A percentile compares a stretch with the other conserved stretches of the same genome.
These are phyloP conservation scores for Pyrrhosoma nymphula DNA, from an alignment of 2,888 invertebrate species.

Conservation along the genomic window DNA sequence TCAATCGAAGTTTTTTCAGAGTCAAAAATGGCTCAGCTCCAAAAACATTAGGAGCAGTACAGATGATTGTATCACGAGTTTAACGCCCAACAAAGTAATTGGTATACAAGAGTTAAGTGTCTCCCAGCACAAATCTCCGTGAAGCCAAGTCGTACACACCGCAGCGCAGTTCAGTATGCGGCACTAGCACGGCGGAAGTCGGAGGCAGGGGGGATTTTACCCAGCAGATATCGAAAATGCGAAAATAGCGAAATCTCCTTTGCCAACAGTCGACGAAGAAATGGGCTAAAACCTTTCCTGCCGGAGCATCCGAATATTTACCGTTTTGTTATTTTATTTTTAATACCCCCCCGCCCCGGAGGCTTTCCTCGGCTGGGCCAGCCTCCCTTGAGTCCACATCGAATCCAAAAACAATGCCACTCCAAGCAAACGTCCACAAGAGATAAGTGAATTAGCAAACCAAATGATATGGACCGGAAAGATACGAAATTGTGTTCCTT, in stretches of 20 bases:
- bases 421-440: slow-evolving; percentile 56
- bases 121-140: no score
- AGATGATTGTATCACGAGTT: no score
- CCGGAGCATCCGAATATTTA: slow-evolving; percentile 26
- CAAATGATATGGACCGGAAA: slow-evolving; percentile 64
- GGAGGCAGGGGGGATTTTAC: background rate
- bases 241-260: background rate
- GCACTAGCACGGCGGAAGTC: background rate
- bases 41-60: no score
- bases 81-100: no score
- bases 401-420: slow-evolving; percentile 61
- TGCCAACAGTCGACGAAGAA: background rate
- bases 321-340: slow-evolving; percentile 31
- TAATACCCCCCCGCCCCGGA: background rate
- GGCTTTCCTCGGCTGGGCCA: slow-evolving; percentile 31
- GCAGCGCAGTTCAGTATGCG: no score
- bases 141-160: no score
- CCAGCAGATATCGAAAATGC: background rate
- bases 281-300: background rate
- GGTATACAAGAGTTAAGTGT: background rate
- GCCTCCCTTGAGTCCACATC: slow-evolving; percentile 56
- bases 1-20: no score
- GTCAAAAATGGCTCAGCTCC: no score
- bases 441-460: slow-evolving; percentile 66
- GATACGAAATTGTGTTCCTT: slow-evolving; percentile 62